Conservation (phyloP, 2,888 invertebrate genomes). For the Noctuana brunneofusca region DNA sequence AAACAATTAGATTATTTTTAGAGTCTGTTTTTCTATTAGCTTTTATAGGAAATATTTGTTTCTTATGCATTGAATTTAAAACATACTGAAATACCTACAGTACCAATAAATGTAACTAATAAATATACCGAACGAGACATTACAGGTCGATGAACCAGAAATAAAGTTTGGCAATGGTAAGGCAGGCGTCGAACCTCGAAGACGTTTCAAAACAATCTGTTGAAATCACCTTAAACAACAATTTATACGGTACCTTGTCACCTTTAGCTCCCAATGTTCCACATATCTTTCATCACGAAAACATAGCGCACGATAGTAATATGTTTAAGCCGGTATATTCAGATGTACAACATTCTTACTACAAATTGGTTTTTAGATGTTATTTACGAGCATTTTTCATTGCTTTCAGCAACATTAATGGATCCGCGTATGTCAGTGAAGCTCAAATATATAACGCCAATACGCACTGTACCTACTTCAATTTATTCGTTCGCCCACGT, state of each 20-base stretch:
- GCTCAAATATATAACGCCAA: conserved; percentile 12
- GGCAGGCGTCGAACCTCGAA: not conserved
- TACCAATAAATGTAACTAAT: no score
- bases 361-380: conserved; percentile 27
- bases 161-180: conserved; percentile 8
- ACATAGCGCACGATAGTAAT: not conserved
- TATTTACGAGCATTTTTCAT: conserved; percentile 25
- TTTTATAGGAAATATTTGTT: no score
- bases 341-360: not conserved
- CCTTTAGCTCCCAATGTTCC: conserved; percentile 1
- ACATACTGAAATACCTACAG: no score
- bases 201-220: conserved; percentile 6
- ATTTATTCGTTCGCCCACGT: conserved; percentile 21
- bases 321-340: not conserved
- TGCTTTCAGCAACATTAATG: conserved; percentile 16
- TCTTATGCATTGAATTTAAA: no score
- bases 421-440: conserved; percentile 14
- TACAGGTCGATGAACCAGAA: conserved; percentile 11
- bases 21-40: no score
- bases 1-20: no score
- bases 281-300: conserved; percentile 7
- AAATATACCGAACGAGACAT: not conserved
- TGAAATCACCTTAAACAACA: conserved; percentile 13
- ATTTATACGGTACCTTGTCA: conserved; percentile 17
- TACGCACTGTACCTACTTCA: not conserved